These are phyloP conservation scores for Dicrostonyx torquatus DNA, from an alignment of 2,797 vertebrate genomes.

Conservation along the genomic window DNA sequence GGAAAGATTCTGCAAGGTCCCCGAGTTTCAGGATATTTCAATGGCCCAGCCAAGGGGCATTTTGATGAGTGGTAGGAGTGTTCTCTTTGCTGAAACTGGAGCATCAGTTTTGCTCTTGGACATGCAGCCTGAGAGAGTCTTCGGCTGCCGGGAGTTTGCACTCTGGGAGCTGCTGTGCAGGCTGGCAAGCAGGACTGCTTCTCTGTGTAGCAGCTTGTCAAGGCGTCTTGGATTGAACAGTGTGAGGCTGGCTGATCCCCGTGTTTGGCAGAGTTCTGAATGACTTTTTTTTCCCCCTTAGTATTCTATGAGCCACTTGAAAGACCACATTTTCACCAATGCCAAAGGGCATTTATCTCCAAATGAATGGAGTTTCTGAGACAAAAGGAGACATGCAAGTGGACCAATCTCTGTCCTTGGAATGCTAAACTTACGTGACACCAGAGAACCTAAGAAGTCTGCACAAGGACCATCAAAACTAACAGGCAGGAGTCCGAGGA, in stretches of 20 bases:
- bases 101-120: slow-evolving; percentile 74
- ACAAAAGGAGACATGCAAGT: not conserved
- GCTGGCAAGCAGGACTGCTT: slow-evolving; percentile 67
- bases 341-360: slow-evolving; percentile 27
- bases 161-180: not conserved
- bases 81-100: slow-evolving; percentile 73
- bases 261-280: slow-evolving; percentile 59
- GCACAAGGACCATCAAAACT: not conserved
- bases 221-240: slow-evolving; percentile 39
- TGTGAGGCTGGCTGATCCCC: slow-evolving; percentile 43
- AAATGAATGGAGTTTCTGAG: not conserved
- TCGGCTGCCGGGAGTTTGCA: slow-evolving; percentile 50
- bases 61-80: slow-evolving; percentile 77
- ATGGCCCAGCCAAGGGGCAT: slow-evolving; percentile 77
- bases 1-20: slow-evolving; percentile 73
- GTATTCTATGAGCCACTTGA: slow-evolving; percentile 42
- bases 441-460: not conserved
- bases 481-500: not conserved
- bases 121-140: slow-evolving; percentile 64
- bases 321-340: slow-evolving; percentile 50
- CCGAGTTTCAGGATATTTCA: slow-evolving; percentile 80
- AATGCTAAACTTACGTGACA: not conserved
- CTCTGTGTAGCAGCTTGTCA: slow-evolving; percentile 62
- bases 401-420: not conserved
- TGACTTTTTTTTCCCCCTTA: not conserved